A percentile compares a stretch with the other conserved stretches of the same genome.
These are phyloP conservation scores for Portevinia maculata DNA, from an alignment of 2,888 invertebrate species.

Conservation along the genomic window DNA sequence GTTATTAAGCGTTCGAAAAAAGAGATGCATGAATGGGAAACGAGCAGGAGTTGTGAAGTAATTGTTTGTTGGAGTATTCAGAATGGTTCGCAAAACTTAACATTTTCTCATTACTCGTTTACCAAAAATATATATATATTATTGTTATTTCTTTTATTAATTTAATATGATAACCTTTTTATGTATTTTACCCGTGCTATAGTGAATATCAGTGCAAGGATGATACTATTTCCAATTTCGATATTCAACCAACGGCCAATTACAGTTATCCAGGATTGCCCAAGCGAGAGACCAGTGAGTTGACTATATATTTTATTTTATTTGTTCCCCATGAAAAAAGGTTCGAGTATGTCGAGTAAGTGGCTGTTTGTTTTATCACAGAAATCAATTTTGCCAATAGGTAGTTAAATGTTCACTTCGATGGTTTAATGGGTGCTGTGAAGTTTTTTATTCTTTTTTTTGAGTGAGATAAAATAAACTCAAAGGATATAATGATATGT, in stretches of 20 bases:
- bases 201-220: constrained; percentile 85
- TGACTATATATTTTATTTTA: constrained; percentile 20
- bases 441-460: background rate
- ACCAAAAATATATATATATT: background rate
- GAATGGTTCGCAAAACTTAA: constrained; percentile 18
- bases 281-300: constrained; percentile 81
- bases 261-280: constrained; percentile 85
- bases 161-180: constrained; percentile 27
- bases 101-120: constrained; percentile 16
- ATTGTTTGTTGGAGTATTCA: constrained; percentile 3
- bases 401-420: constrained; percentile 4
- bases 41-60: background rate
- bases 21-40: background rate
- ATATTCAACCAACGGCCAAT: constrained; percentile 85
- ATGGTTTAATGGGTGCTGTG: constrained; percentile 17
- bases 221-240: constrained; percentile 85
- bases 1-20: background rate
- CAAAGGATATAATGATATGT: too few relatives aligned
- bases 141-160: constrained; percentile 26
- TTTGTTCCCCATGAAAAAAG: background rate
- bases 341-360: too few relatives aligned
- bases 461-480: background rate
- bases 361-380: background rate
- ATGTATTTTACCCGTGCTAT: constrained; percentile 31
- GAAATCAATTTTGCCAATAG: constrained; percentile 22